phyloP scores from a whole-genome alignment of 2,888 invertebrate species.

The Pachymerium ferrugineum region DNA sequence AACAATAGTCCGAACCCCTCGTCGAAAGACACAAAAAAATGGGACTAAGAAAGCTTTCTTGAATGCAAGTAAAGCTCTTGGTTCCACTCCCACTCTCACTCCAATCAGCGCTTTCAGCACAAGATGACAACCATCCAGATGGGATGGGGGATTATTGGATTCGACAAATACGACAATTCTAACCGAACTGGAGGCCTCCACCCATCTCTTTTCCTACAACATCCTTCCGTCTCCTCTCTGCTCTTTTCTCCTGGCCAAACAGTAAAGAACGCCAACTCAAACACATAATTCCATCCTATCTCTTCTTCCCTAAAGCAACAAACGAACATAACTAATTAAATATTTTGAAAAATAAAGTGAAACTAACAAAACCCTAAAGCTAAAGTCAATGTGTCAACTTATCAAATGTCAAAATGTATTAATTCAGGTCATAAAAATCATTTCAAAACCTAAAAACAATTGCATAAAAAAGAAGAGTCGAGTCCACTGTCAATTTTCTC shows the following conservation, averaged over 20 bases:
- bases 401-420: too few species aligned
- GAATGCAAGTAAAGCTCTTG: neutral
- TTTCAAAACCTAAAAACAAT: neutral
- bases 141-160: slow-evolving; percentile 21
- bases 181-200: too few species aligned
- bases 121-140: slow-evolving; percentile 19
- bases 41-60: neutral
- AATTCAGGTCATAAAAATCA: too few species aligned
- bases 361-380: too few species aligned
- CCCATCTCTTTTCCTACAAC: neutral
- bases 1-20: neutral
- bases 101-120: slow-evolving; percentile 22
- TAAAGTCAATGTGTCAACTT: neutral
- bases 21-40: neutral
- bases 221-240: neutral
- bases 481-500: slow-evolving; percentile 2
- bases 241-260: neutral
- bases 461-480: neutral
- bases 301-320: too few species aligned
- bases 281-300: too few species aligned
- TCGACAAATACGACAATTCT: slow-evolving; percentile 27
- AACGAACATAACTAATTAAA: too few species aligned
- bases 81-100: neutral
- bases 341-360: too few species aligned
- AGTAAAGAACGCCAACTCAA: too few species aligned